Evolutionary conservation across 2,113 vertebrate species (phyloP).

Genomic region (Daphoenositta chrysoptera): DNA sequence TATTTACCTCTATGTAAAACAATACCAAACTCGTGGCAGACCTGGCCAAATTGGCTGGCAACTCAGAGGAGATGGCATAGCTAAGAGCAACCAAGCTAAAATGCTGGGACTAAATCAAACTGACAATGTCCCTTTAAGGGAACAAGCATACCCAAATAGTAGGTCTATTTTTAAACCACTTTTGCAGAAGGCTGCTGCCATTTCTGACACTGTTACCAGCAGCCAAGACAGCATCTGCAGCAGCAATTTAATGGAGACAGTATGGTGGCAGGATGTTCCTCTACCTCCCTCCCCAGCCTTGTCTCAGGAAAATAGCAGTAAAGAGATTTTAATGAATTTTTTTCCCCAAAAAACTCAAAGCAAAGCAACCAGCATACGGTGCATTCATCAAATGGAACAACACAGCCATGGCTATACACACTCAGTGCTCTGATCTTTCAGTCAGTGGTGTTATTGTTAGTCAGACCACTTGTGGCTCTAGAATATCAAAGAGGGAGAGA

Average conservation of each 20-base stretch:
- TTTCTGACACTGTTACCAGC: neutral
- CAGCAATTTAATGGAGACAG: neutral
- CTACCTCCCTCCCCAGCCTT: neutral
- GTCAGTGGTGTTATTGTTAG: neutral
- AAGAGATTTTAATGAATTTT: slow-evolving; percentile 13
- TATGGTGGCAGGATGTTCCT: neutral
- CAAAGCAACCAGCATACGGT: neutral
- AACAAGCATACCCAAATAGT: slow-evolving; percentile 4
- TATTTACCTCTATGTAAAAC: slow-evolving; percentile 12
- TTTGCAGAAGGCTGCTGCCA: slow-evolving; percentile 27
- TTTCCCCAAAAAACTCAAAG: neutral
- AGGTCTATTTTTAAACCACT: slow-evolving; percentile 45
- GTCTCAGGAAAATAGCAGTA: neutral
- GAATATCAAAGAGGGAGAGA: neutral
- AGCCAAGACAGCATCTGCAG: slow-evolving; percentile 3
- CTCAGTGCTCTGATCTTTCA: neutral
- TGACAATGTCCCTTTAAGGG: slow-evolving; percentile 36
- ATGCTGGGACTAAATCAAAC: slow-evolving; percentile 1
- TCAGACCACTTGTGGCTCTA: neutral
- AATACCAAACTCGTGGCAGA: neutral
- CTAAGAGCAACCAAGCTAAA: slow-evolving; percentile 5
- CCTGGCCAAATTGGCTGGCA: neutral
- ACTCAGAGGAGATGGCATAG: neutral
- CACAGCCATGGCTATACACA: neutral
- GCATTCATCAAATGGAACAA: neutral